Evolutionary conservation across 2,797 vertebrate species (phyloP).

Genomic region (Oreortyx pictus): DNA sequence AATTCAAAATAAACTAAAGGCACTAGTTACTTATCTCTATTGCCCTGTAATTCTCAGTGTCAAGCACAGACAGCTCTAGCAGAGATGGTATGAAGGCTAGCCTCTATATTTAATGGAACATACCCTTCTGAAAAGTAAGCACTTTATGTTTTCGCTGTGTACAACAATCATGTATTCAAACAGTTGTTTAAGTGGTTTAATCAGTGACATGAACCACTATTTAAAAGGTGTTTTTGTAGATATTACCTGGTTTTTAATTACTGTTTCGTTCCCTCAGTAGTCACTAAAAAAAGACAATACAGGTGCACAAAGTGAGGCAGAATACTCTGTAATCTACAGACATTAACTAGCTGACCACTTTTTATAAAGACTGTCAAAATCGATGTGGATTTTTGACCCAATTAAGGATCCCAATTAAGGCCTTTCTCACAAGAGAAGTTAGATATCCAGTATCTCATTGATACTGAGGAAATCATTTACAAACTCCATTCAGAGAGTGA

Average conservation of each 20-base stretch:
- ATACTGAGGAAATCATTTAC: not conserved
- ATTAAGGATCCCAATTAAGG: not conserved
- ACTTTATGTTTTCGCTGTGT: not conserved
- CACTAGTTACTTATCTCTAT: not conserved
- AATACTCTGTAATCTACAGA: not conserved
- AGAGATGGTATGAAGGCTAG: not conserved
- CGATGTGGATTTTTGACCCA: not conserved
- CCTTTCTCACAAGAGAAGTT: not conserved
- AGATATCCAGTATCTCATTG: not conserved
- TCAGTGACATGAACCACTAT: not conserved
- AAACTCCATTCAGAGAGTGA: not conserved
- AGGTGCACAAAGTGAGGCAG: not conserved
- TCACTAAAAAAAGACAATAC: not conserved
- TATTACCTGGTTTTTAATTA: not conserved
- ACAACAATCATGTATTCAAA: not conserved
- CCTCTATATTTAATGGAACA: conserved; percentile 1
- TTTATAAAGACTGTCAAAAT: not conserved
- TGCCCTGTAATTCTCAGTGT: not conserved
- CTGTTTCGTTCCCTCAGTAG: not conserved
- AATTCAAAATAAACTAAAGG: not conserved
- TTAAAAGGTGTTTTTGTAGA: conserved; percentile 6
- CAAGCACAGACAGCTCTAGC: not conserved
- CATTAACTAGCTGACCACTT: not conserved
- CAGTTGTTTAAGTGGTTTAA: not conserved
- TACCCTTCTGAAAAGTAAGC: not conserved